A percentile compares a stretch with the other conserved stretches of the same genome.
Conservation (phyloP, 2,113 vertebrate genomes). For the Chionis minor region DNA sequence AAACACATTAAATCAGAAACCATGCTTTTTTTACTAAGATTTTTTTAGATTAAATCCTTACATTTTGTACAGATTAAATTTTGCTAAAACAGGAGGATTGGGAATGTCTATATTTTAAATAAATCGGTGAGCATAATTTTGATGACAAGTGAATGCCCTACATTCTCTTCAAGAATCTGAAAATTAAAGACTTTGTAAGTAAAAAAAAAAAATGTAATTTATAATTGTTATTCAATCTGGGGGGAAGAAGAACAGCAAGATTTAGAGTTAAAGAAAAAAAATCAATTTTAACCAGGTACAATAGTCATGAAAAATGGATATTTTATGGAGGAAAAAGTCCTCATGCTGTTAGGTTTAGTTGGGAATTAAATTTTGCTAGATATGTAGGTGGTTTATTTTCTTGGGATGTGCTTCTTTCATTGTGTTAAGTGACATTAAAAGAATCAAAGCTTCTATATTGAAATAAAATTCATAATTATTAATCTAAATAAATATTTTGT, state of each 20-base stretch:
- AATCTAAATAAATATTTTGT: conserved; percentile 38
- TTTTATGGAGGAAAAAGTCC: not conserved
- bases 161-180: not conserved
- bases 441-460: not conserved
- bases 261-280: not conserved
- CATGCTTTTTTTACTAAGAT: not conserved
- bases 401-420: not conserved
- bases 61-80: not conserved
- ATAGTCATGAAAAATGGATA: not conserved
- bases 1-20: not conserved
- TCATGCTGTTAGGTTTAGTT: not conserved
- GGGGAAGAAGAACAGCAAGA: fast-evolving
- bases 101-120: not conserved
- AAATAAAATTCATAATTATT: conserved; percentile 1
- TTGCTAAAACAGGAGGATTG: not conserved
- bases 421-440: not conserved
- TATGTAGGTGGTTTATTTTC: not conserved
- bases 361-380: not conserved
- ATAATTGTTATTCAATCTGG: not conserved
- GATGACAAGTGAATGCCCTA: not conserved
- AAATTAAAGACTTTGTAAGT: not conserved
- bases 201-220: not conserved
- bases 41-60: not conserved
- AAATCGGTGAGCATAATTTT: not conserved
- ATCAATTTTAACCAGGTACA: not conserved